These are phyloP conservation scores for Drosophila micromelanica DNA, from an alignment of 1,140 invertebrate genomes.

Conservation along the genomic window DNA sequence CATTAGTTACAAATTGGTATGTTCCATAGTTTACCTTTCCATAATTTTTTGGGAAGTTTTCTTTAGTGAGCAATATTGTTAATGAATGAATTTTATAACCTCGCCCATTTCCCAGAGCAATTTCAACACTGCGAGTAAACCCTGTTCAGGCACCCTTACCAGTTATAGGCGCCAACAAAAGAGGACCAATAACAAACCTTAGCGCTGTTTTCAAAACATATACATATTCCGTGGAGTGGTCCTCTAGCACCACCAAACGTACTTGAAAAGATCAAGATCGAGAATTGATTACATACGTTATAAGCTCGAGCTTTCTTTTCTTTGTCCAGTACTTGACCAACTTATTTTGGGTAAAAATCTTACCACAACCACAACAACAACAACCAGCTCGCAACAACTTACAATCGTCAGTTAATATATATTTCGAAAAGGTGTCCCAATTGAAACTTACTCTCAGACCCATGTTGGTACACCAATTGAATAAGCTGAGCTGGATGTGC, in stretches of 20 bases:
- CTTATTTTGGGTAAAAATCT: constrained; percentile 23
- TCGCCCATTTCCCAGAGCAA: background rate
- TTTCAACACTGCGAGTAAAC: constrained; percentile 7
- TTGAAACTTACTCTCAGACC: constrained; percentile 60
- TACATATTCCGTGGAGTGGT: constrained; percentile 25
- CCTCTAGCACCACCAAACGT: constrained; percentile 35
- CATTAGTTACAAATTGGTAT: background rate
- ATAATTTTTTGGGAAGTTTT: too few species aligned
- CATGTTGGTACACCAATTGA: constrained; percentile 37
- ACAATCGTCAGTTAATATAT: constrained; percentile 33
- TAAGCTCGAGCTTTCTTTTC: constrained; percentile 15
- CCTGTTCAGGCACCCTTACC: constrained; percentile 27
- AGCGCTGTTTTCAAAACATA: constrained; percentile 10
- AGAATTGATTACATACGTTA: constrained; percentile 63
- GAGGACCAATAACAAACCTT: constrained; percentile 66
- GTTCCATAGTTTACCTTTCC: background rate
- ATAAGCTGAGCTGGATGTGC: constrained; percentile 37
- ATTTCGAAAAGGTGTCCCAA: constrained; percentile 17
- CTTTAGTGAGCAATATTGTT: too few species aligned
- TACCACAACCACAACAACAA: constrained; percentile 28
- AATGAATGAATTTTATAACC: background rate
- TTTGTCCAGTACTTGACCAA: constrained; percentile 11
- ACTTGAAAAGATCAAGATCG: constrained; percentile 69
- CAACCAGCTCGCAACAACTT: constrained; percentile 30
- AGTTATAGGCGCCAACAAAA: constrained; percentile 32